Base-by-base conservation (phyloP, 1,140 invertebrate species). In the Microplitis demolitor region DNA sequence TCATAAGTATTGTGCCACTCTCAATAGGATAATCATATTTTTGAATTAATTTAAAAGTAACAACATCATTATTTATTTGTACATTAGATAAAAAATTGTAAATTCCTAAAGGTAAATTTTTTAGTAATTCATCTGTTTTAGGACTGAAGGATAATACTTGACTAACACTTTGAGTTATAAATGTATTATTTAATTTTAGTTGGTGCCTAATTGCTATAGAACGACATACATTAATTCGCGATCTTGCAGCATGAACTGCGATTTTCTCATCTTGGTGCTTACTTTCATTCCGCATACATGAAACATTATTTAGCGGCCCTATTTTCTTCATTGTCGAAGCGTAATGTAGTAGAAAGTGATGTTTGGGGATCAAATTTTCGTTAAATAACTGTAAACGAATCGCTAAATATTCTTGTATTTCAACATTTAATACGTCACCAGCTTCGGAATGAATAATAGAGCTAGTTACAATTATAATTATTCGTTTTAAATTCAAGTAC, bases 401-500 rank as follows among this genome's bases (percentile, higher is more conserved):
- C 3, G 60, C 6, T 34, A 54, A 31, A 14, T 67, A 67, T 35
- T 67, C 50, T 53, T 54, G 3, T 33, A 67, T n/a, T 54, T 67
- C 24, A 54, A 13, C 13, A n/a, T 54, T 14, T 35, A 67, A 39
- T 4, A 34, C 8, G 31, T 54, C 45, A 56, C 8, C 3, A 31
- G 16, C 16, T 33, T 54, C 5, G 3, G 14, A 3, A 54, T 53
- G 51, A 31, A 67, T 67, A 14, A 67, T 34, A 33, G 45, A 33
- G 16, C 62, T 58, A 11, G 35, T 71, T 4, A 75, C 13, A 58
- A 79, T 77, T 34, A 68, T 62, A 37, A 73, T 63, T 8, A 78
- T 71, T 24, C 74, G 54, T 66, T 74, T 75, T 70, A 78, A 68
- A 50, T 66, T 51, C 45, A 76, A 63, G 64, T 72, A 77, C 58